A percentile compares a stretch with the other conserved stretches of the same genome.
These are phyloP conservation scores for Euglossa dilemma DNA, from an alignment of 1,140 invertebrate genomes.

Conservation along the genomic window DNA sequence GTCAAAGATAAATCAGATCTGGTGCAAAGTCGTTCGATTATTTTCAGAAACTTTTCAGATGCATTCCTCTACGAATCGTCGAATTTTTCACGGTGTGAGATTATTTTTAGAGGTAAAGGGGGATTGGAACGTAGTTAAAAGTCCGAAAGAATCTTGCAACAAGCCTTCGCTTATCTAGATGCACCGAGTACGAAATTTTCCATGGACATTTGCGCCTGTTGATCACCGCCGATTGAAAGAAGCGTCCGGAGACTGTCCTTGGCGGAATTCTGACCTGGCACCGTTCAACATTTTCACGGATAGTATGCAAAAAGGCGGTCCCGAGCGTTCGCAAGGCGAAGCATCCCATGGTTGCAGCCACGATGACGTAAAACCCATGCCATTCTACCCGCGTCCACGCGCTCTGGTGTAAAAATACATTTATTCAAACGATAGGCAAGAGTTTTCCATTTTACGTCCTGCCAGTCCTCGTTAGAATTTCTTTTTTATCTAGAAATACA, in stretches of 20 bases:
- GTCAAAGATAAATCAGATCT: too few species aligned
- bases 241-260: neutral
- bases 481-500: too few species aligned
- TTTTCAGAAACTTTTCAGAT: too few species aligned
- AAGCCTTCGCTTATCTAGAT: neutral
- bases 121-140: neutral
- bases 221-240: neutral
- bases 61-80: too few species aligned
- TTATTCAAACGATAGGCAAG: too few species aligned
- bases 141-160: neutral
- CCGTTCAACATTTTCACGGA: conserved; percentile 4
- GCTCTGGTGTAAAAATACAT: too few species aligned
- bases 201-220: neutral
- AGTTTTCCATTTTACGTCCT: too few species aligned
- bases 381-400: too few species aligned
- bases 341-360: neutral
- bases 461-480: too few species aligned
- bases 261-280: neutral
- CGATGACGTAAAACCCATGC: too few species aligned
- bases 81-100: too few species aligned
- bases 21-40: too few species aligned
- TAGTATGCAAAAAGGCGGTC: neutral
- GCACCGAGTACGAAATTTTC: neutral
- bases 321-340: neutral
- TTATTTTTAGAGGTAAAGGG: neutral